A percentile compares a stretch with the other conserved stretches of the same genome.
phyloP scores from a whole-genome alignment of 2,888 invertebrate species.

The Eumacrocentrus americanus region DNA sequence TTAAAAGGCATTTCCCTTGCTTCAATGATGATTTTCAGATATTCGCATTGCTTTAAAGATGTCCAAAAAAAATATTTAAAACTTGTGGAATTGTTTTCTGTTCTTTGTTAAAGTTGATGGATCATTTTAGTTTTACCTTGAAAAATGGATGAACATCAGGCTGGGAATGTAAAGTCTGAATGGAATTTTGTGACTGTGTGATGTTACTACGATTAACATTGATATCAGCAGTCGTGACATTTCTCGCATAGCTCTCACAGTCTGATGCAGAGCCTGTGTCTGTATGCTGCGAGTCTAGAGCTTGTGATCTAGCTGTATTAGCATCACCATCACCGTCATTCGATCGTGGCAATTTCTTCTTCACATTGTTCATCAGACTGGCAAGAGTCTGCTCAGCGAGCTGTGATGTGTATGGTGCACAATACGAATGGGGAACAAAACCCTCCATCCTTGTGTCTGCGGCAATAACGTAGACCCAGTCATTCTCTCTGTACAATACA shows the following conservation, averaged over 20 bases:
- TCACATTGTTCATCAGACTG: slow-evolving; percentile 66
- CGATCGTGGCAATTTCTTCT: slow-evolving; percentile 82
- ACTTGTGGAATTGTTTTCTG: no score
- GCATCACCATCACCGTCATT: slow-evolving; percentile 52
- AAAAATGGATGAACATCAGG: slow-evolving; percentile 68
- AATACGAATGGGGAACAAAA: slow-evolving; percentile 93
- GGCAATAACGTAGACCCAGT: slow-evolving; percentile 96
- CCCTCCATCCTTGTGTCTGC: slow-evolving; percentile 90
- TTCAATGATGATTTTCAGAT: no score
- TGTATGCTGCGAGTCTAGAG: slow-evolving; percentile 54
- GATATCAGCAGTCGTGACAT: slow-evolving; percentile 61
- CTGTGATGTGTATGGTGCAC: slow-evolving; percentile 82
- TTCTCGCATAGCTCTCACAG: slow-evolving; percentile 68
- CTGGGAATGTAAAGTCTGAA: slow-evolving; percentile 63
- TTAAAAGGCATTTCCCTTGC: no score
- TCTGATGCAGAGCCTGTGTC: slow-evolving; percentile 66
- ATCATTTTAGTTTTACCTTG: no score
- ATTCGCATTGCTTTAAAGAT: no score
- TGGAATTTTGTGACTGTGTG: slow-evolving; percentile 63
- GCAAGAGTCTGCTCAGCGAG: slow-evolving; percentile 74
- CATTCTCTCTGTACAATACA: slow-evolving; percentile 91
- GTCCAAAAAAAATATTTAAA: slow-evolving; percentile 11
- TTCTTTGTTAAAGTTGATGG: no score
- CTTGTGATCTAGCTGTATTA: slow-evolving; percentile 46
- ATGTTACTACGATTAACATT: slow-evolving; percentile 59